Percentiles rank a stretch among this genome's conserved stretches.
Evolutionary conservation across 1,140 invertebrate genomes (phyloP).

Genomic region (Drosophila rhopaloa): DNA sequence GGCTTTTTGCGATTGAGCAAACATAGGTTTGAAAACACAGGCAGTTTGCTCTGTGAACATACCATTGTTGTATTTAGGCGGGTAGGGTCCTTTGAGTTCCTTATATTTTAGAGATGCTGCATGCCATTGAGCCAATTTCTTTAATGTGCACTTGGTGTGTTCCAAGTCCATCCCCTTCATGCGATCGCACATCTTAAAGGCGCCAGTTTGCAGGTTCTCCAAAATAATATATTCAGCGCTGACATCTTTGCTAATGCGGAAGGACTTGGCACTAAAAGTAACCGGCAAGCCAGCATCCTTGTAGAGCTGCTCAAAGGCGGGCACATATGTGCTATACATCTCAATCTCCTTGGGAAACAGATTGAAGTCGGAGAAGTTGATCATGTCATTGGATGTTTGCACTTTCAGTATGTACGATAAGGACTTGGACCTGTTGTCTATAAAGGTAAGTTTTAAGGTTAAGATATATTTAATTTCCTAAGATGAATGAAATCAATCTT

Average conservation of each 20-base stretch:
- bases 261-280: conserved; percentile 47
- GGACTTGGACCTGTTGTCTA: conserved; percentile 35
- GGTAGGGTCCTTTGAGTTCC: conserved; percentile 52
- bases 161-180: conserved; percentile 85
- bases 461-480: too few species aligned
- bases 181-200: conserved; percentile 50
- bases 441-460: neutral
- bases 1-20: neutral
- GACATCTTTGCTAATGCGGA: conserved; percentile 25
- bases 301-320: conserved; percentile 47
- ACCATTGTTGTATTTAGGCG: conserved; percentile 20
- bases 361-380: conserved; percentile 30
- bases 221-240: conserved; percentile 35
- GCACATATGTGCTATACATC: conserved; percentile 40
- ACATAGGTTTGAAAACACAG: conserved; percentile 16
- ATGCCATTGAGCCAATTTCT: conserved; percentile 86
- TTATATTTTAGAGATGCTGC: conserved; percentile 84
- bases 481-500: too few species aligned
- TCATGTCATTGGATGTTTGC: neutral
- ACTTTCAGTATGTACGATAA: conserved; percentile 47
- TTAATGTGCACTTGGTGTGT: conserved; percentile 85
- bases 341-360: conserved; percentile 53
- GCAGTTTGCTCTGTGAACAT: conserved; percentile 19
- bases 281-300: conserved; percentile 25
- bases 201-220: conserved; percentile 26